Conservation (phyloP, 2,888 invertebrate species). For the Hypena proboscidalis region DNA sequence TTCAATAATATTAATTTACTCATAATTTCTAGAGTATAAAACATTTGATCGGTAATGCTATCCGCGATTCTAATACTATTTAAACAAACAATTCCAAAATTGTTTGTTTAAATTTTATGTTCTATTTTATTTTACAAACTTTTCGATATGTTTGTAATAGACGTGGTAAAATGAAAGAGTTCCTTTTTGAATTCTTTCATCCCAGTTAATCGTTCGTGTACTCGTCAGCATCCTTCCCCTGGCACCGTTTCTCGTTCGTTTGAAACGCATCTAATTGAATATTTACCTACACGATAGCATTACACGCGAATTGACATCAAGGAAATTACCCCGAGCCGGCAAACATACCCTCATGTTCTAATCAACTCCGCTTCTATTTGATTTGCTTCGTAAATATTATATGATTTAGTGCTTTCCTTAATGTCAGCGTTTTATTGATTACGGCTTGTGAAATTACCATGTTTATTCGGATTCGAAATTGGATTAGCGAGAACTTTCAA, state of each 20-base stretch:
- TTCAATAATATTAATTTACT: too few relatives aligned
- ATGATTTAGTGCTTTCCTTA: slow-evolving; percentile 19
- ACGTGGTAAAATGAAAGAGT: too few relatives aligned
- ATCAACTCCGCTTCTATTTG: slow-evolving; percentile 32
- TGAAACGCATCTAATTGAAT: slow-evolving; percentile 43
- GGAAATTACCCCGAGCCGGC: slow-evolving; percentile 21
- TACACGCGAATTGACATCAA: slow-evolving; percentile 41
- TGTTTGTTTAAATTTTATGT: too few relatives aligned
- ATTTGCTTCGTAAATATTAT: slow-evolving; percentile 28
- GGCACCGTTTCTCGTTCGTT: slow-evolving; percentile 6
- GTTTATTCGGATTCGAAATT: neutral
- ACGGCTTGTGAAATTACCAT: neutral
- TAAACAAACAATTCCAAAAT: too few relatives aligned
- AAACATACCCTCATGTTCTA: slow-evolving; percentile 18
- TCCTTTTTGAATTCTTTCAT: neutral
- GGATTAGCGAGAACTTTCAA: neutral
- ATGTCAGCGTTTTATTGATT: slow-evolving; percentile 10
- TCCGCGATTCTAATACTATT: too few relatives aligned
- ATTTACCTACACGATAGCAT: slow-evolving; percentile 36
- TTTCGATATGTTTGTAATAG: too few relatives aligned
- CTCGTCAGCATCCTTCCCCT: neutral
- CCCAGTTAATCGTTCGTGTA: neutral
- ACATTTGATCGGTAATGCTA: too few relatives aligned
- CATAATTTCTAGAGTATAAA: too few relatives aligned
- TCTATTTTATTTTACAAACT: too few relatives aligned